These are phyloP conservation scores for Callocephalon fimbriatum DNA, from an alignment of 2,113 vertebrate species.

Conservation along the genomic window DNA sequence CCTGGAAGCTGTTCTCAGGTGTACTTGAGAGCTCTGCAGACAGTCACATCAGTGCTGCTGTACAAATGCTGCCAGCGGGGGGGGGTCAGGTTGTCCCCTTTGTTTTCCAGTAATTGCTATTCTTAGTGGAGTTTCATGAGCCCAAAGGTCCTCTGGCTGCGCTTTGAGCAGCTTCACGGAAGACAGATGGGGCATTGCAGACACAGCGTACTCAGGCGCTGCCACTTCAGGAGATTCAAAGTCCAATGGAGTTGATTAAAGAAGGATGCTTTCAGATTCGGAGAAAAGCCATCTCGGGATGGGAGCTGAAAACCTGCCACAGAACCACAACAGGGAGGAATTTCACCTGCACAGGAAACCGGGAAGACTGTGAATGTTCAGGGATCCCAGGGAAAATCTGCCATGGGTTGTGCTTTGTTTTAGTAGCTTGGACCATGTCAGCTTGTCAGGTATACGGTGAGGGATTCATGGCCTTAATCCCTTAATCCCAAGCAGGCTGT, in stretches of 20 bases:
- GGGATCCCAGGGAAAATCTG: neutral
- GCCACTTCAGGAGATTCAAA: neutral
- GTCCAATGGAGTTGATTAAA: neutral
- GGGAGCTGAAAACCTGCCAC: neutral
- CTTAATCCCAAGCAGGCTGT: neutral
- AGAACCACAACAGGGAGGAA: neutral
- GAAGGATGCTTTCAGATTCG: neutral
- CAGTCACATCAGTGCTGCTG: neutral
- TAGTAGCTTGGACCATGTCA: neutral
- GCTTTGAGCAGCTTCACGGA: neutral
- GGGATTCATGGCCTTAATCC: neutral
- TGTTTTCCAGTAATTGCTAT: conserved; percentile 53
- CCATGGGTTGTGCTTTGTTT: neutral
- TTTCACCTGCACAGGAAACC: neutral
- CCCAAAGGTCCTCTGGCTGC: conserved; percentile 31
- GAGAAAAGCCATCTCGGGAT: neutral
- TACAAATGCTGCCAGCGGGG: neutral
- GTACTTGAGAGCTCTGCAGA: neutral
- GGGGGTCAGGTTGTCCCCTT: conserved; percentile 44
- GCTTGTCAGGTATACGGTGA: neutral
- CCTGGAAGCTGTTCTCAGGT: neutral
- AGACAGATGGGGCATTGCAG: conserved; percentile 34
- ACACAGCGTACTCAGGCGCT: neutral
- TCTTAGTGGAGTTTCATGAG: conserved; percentile 47
- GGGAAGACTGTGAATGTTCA: neutral